A percentile compares a stretch with the other conserved stretches of the same genome.
phyloP scores from a whole-genome alignment of 1,140 invertebrate genomes.

The Lithobius niger region DNA sequence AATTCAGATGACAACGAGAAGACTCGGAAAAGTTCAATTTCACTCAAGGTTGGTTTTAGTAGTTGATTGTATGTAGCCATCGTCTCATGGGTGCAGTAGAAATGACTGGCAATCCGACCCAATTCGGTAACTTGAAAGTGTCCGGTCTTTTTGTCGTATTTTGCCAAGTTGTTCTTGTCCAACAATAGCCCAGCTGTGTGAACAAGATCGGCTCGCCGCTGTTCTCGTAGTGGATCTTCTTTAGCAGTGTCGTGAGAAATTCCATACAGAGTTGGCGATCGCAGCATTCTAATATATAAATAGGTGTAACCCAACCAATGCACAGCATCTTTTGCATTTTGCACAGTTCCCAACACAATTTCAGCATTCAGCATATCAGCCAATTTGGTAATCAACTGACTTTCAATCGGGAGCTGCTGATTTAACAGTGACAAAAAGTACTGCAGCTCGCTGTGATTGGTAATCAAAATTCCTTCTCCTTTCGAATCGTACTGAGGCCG shows the following conservation, averaged over 20 bases:
- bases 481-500: slow-evolving; percentile 97
- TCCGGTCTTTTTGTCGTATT: slow-evolving; percentile 92
- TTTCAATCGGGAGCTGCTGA: slow-evolving; percentile 64
- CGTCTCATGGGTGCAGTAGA: slow-evolving; percentile 94
- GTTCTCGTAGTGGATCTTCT: slow-evolving; percentile 70
- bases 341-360: slow-evolving; percentile 89
- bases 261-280: slow-evolving; percentile 76
- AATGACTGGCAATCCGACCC: slow-evolving; percentile 94
- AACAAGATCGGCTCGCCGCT: slow-evolving; percentile 85
- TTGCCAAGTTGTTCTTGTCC: slow-evolving; percentile 81
- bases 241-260: slow-evolving; percentile 64
- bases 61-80: slow-evolving; percentile 95
- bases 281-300: slow-evolving; percentile 80
- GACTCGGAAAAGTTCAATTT: slow-evolving; percentile 97
- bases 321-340: slow-evolving; percentile 87
- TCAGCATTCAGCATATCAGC: slow-evolving; percentile 97
- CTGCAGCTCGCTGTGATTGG: slow-evolving; percentile 96
- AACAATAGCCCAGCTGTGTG: slow-evolving; percentile 87
- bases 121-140: slow-evolving; percentile 86
- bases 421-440: slow-evolving; percentile 97
- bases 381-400: slow-evolving; percentile 48
- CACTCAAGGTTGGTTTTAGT: slow-evolving; percentile 88
- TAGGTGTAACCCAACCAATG: slow-evolving; percentile 96
- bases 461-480: slow-evolving; percentile 97
- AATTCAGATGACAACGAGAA: slow-evolving; percentile 96